Evolutionary conservation across 1,140 invertebrate species (phyloP).

Genomic region (Sminthurides bifidus): DNA sequence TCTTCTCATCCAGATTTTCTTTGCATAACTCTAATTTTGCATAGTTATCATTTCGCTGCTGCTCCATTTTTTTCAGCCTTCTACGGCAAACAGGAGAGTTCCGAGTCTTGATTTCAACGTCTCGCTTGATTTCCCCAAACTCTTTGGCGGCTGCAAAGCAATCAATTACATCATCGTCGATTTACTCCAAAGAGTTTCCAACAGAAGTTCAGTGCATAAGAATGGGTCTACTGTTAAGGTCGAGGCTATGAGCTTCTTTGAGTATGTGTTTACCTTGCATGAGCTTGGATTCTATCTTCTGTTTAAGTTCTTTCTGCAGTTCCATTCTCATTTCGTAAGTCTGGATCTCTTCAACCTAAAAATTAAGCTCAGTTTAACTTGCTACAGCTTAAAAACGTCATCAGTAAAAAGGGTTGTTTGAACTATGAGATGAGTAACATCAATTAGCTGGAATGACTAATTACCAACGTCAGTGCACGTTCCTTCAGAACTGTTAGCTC

Average conservation of each 20-base stretch:
- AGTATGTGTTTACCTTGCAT: slow-evolving; percentile 40
- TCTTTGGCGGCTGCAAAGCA: slow-evolving; percentile 36
- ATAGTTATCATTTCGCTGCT: slow-evolving; percentile 16
- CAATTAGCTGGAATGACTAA: not conserved
- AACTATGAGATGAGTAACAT: not conserved
- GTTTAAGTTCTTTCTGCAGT: slow-evolving; percentile 48
- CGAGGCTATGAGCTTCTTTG: slow-evolving; percentile 14
- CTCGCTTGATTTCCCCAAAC: slow-evolving; percentile 13
- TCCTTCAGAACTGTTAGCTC: not conserved
- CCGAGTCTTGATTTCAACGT: slow-evolving; percentile 14
- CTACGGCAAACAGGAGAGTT: slow-evolving; percentile 25
- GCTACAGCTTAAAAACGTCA: not conserved
- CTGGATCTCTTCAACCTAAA: slow-evolving; percentile 49
- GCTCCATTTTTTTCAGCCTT: slow-evolving; percentile 24
- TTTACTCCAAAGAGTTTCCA: slow-evolving; percentile 10
- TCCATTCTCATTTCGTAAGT: slow-evolving; percentile 49
- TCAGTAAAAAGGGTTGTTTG: not conserved
- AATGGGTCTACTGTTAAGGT: slow-evolving; percentile 16
- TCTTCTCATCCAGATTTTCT: slow-evolving; percentile 3
- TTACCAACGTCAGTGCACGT: not conserved
- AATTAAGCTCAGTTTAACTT: slow-evolving; percentile 13
- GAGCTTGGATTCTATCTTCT: slow-evolving; percentile 49
- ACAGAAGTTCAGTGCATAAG: slow-evolving; percentile 13
- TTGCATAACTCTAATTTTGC: slow-evolving; percentile 8
- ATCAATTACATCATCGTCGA: not conserved